Evolutionary conservation across 2,113 vertebrate species (phyloP).

Genomic region (Bombycilla garrulus): DNA sequence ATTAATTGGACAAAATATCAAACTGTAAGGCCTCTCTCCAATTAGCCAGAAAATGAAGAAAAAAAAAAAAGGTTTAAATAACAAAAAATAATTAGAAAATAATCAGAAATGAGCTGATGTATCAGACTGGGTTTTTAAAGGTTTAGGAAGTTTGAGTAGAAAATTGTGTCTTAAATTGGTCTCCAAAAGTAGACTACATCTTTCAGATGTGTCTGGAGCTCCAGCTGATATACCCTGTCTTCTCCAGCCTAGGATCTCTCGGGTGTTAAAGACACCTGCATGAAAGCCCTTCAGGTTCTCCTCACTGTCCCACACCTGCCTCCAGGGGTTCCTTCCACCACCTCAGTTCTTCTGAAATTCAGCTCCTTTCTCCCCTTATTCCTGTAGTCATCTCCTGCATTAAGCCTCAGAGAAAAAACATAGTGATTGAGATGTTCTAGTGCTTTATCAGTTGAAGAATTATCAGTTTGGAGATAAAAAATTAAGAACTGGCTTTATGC

Average conservation of each 20-base stretch:
- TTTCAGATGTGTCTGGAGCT: not conserved
- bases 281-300: not conserved
- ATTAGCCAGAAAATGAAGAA: not conserved
- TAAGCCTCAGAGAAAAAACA: not conserved
- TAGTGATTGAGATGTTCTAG: not conserved
- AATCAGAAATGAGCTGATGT: not conserved
- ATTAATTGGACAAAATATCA: not conserved
- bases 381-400: not conserved
- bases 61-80: not conserved
- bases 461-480: not conserved
- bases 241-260: not conserved
- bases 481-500: not conserved
- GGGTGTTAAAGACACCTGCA: not conserved
- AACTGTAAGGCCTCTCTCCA: not conserved
- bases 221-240: not conserved
- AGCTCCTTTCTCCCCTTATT: not conserved
- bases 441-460: not conserved
- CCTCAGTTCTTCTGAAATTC: not conserved
- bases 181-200: not conserved
- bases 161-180: not conserved
- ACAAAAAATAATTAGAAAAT: not conserved
- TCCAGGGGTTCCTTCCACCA: not conserved
- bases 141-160: not conserved
- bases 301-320: not conserved
- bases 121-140: not conserved